Evolutionary conservation across 2,888 invertebrate species (phyloP), one percentile per base, ranked within the genome.

Genomic region (Entomobrya multifasciata): DNA sequence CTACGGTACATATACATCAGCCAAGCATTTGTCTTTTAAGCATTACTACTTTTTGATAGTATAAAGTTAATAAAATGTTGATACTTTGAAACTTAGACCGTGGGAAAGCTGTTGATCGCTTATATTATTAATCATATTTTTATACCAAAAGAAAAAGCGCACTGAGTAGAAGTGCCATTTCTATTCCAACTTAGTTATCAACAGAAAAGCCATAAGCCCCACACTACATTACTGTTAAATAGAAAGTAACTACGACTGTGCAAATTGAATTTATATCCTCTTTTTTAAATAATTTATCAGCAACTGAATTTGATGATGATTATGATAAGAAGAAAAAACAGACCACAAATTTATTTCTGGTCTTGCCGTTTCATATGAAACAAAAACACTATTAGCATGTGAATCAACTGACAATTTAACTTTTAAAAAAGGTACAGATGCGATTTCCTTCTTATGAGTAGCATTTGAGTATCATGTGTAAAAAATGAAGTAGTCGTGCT

Each of bases 251-350:
- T 62, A 67, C 41, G 65, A 77, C 76, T 83, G 83, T 83, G 83
- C 77, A 83, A 83, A 83, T 83, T 83, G 76, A 83, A 83, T 83
- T 83, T 83, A 83, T 76, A 83, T 76, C 77, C 76, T 83, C 65
- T 41, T 72, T 74, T 52, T 78, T 44, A 30, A 17, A 27, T 81
- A 60, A 83, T 83, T 76, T 77, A 77, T 83, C 62, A 65, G 27
- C 57, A 25, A 25, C 52, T 25, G 25, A 15, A 57, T 82, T 74
- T 74, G 41, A 30, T 55, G 52, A 82, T 82, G 49, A 52, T 52
- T 6, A 67, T 65, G 80, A 15, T 83, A 52, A 65, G n/a, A 47
- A 47, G 49, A 65, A 27, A 83, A 82, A 49, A 11, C 79, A 55
- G n/a, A 30, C 49, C 79, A 55, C 74, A 74, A 17, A 20, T 74